Conservation (phyloP, 2,797 vertebrate genomes). For the Staurois parvus region DNA sequence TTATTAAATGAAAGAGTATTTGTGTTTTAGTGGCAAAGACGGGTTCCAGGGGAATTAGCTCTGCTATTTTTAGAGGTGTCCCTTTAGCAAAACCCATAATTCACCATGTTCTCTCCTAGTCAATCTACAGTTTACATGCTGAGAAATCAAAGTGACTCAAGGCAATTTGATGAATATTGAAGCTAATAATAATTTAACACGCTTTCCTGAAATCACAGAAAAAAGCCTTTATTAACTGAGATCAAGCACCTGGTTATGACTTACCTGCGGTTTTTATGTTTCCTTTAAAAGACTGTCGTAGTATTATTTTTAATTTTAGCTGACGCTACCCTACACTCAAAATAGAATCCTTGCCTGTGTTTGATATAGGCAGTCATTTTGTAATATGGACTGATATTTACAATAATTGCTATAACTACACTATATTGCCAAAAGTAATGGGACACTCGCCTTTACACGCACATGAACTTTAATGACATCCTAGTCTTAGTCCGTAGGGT, state of each 20-base stretch:
- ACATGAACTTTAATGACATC: too few species aligned
- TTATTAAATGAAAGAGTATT: conserved; percentile 33
- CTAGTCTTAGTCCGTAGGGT: too few species aligned
- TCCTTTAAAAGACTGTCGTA: too few species aligned
- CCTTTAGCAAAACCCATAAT: conserved; percentile 50
- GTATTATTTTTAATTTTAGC: too few species aligned
- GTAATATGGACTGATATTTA: not conserved
- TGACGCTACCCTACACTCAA: not conserved
- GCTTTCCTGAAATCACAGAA: not conserved
- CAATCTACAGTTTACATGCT: conserved; percentile 14
- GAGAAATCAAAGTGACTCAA: conserved; percentile 39
- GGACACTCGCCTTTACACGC: too few species aligned
- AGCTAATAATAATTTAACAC: conserved; percentile 18
- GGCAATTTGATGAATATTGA: conserved; percentile 20
- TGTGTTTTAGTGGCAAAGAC: conserved; percentile 27
- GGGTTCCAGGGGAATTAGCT: conserved; percentile 26
- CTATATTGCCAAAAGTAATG: too few species aligned
- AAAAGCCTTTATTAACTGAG: not conserved
- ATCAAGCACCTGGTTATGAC: not conserved
- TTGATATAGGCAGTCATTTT: not conserved
- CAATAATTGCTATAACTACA: too few species aligned
- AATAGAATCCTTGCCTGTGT: not conserved
- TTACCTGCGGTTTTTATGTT: not conserved
- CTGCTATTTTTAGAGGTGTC: conserved; percentile 33
- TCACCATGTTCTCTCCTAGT: conserved; percentile 30